Conservation (phyloP, 2,888 invertebrate species). For the Ichneumoninae sp. region DNA sequence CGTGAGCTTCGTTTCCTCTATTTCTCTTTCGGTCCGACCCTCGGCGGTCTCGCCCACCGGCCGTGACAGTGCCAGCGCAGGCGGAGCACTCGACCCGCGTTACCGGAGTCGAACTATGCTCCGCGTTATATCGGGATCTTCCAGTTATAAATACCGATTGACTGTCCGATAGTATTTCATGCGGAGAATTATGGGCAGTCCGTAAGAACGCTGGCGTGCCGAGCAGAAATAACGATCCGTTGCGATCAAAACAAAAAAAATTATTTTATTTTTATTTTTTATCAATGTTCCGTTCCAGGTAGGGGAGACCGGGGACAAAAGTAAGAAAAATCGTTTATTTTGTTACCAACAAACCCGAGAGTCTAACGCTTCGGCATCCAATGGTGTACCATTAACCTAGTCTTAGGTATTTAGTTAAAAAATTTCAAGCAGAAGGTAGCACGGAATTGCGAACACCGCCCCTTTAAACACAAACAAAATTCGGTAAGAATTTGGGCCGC, state of each 20-base stretch:
- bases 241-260: background rate
- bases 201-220: background rate
- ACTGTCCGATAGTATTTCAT: background rate
- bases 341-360: no score
- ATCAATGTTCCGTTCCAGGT: no score
- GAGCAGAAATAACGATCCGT: background rate
- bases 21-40: constrained; percentile 52
- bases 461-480: no score
- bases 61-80: constrained; percentile 49
- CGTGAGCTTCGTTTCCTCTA: constrained; percentile 35
- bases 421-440: no score
- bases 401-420: no score
- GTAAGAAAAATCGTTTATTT: no score
- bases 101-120: background rate
- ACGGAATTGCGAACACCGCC: no score
- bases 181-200: background rate
- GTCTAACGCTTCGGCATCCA: no score
- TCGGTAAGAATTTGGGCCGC: no score
- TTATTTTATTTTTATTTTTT: no score
- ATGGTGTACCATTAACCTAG: no score
- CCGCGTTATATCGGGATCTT: background rate
- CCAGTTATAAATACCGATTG: background rate
- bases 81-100: background rate
- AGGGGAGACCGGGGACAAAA: no score
- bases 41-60: constrained; percentile 58